Base-by-base conservation (phyloP, 64 coral and sea anemone species). In the Pocillopora verrucosa region DNA sequence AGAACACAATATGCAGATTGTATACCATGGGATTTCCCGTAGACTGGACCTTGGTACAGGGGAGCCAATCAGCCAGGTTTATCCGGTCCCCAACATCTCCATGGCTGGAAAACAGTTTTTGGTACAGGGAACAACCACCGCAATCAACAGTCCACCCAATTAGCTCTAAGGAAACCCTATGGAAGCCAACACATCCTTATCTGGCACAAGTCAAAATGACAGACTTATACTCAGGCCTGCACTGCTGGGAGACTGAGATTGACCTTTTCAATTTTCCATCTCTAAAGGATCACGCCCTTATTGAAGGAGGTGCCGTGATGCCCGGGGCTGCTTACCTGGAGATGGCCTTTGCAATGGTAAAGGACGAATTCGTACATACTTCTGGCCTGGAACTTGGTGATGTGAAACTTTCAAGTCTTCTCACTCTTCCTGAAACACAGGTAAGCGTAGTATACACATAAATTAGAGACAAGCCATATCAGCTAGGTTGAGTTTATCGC, bases 321-420 rank as follows among this genome's bases (percentile, higher is more conserved):
- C 92, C 92, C 16, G 92, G 79, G 19, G 92, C 88, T 24, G 74
- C 69, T 13, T 94, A 94, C 59, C 36, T 93, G 16, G 92, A 93
- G 76, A 93, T 93, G 87, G 92, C 92, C 24, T 70, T 93, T 77
- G 87, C 92, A 22, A 94, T 94, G 92, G 92, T 63, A 9, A 86
- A 65, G 77, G 60, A 94, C 36, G 36, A 81, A 20, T 94, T 90
- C n/a, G 15, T 79, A 30, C 61, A 73, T 22, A 45, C 57, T 16
- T 62, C 68, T 19, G 73, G 90, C 9, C 2, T 94, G 75, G 79
- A 94, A 67, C 81, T 94, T 7, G 74, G 17, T 69, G 62, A 89
- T 12, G 80, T 94, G 36, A 90, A 84, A 58, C 61, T 94, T 13
- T 73, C 45, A 36, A 94, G 58, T 56, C 59, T 94, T 58, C 87